A percentile compares a stretch with the other conserved stretches of the same genome.
phyloP scores from a whole-genome alignment of 1,140 invertebrate genomes.

The Lepidurus arcticus region DNA sequence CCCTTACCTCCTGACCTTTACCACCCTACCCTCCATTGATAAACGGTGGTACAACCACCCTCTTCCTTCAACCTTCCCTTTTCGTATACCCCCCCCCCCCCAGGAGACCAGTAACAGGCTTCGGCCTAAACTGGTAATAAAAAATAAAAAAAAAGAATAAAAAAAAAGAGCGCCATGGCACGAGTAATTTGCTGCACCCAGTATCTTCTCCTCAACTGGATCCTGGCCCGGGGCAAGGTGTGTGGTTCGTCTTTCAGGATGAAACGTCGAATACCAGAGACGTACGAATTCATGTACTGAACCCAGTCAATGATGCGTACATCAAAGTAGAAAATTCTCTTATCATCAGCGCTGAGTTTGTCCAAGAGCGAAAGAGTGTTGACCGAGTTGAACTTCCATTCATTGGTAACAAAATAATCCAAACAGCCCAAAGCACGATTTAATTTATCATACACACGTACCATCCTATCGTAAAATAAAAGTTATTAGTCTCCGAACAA shows the following conservation, averaged over 20 bases:
- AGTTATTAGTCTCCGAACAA: neutral
- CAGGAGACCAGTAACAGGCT: too few relatives aligned
- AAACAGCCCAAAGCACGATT: constrained; percentile 67
- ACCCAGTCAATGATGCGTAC: constrained; percentile 62
- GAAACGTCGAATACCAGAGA: constrained; percentile 64
- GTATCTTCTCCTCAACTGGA: constrained; percentile 55
- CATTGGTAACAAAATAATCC: constrained; percentile 67
- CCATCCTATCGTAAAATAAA: constrained; percentile 34
- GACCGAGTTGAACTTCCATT: constrained; percentile 73
- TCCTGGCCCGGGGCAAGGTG: constrained; percentile 61
- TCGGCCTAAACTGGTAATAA: too few relatives aligned
- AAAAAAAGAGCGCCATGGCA: constrained; percentile 61
- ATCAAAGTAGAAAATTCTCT: constrained; percentile 61
- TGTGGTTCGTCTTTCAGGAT: constrained; percentile 77
- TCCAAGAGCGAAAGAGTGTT: constrained; percentile 61
- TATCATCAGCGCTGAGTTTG: constrained; percentile 56
- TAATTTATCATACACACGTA: constrained; percentile 71
- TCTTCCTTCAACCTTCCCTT: neutral
- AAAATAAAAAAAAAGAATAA: too few relatives aligned
- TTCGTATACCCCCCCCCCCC: too few relatives aligned
- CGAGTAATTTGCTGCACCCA: constrained; percentile 69
- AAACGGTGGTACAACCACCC: constrained; percentile 40
- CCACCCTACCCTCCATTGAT: constrained; percentile 40
- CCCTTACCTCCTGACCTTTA: too few relatives aligned
- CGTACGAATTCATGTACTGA: constrained; percentile 61